Percentiles rank a stretch among this genome's conserved stretches.
Evolutionary conservation across 2,888 invertebrate species (phyloP).

Genomic region (Petrolisthes cinctipes): DNA sequence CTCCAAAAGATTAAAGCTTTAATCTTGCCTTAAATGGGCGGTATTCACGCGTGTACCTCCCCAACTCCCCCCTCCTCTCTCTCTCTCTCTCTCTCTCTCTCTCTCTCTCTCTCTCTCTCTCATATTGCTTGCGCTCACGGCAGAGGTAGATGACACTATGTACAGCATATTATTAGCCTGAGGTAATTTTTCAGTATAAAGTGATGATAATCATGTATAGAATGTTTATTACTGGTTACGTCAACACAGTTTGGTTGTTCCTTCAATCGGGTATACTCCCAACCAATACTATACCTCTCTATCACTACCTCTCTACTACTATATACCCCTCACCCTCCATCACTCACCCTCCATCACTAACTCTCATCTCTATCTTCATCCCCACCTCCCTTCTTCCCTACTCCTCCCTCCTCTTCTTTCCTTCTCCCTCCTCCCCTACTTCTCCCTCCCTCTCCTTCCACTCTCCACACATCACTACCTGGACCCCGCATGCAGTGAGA

Average conservation of each 20-base stretch:
- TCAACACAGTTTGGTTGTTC: background rate
- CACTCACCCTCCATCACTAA: background rate
- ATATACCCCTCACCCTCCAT: slow-evolving; percentile 3
- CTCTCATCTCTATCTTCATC: background rate
- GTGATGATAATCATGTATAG: too few relatives aligned
- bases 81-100: background rate
- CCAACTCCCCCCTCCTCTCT: background rate
- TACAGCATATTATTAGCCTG: too few relatives aligned
- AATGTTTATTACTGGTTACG: background rate
- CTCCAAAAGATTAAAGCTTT: slow-evolving; percentile 43
- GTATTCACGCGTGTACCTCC: slow-evolving; percentile 47
- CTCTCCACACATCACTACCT: background rate
- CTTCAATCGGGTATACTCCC: background rate
- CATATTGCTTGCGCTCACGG: background rate
- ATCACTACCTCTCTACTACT: slow-evolving; percentile 3
- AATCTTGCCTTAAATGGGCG: slow-evolving; percentile 51
- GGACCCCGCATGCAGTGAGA: slow-evolving; percentile 46
- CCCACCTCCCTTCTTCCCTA: background rate
- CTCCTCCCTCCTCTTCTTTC: slow-evolving; percentile 12
- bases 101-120: background rate
- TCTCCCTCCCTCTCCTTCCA: background rate
- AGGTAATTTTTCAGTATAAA: too few relatives aligned
- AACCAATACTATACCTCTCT: background rate
- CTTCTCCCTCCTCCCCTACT: background rate
- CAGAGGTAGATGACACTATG: too few relatives aligned